Evolutionary conservation across 2,797 vertebrate genomes (phyloP).

Genomic region (Crocodylus rhombifer): DNA sequence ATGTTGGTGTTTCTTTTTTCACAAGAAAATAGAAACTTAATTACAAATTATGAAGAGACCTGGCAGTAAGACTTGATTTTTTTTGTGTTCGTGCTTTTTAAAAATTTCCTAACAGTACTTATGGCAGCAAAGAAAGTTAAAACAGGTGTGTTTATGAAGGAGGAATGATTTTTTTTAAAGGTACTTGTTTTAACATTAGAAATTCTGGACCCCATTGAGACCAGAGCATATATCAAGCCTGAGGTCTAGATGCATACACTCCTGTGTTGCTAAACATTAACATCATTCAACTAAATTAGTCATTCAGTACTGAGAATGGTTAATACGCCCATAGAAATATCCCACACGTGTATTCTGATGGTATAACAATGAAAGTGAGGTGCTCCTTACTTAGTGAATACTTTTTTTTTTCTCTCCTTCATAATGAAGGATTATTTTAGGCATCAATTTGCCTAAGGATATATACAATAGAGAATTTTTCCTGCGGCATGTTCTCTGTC

Average conservation of each 20-base stretch:
- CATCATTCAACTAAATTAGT: background rate
- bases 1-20: too few relatives aligned
- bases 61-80: too few relatives aligned
- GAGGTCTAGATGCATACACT: background rate
- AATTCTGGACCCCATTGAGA: too few relatives aligned
- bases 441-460: background rate
- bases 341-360: background rate
- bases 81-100: too few relatives aligned
- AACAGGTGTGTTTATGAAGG: too few relatives aligned
- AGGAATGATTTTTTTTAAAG: too few relatives aligned
- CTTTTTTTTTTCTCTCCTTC: background rate
- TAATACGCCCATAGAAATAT: background rate
- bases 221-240: background rate
- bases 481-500: background rate
- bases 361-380: background rate
- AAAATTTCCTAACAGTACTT: too few relatives aligned
- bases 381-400: background rate
- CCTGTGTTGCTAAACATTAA: background rate
- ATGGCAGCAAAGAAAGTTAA: too few relatives aligned
- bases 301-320: background rate
- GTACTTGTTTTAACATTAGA: too few relatives aligned
- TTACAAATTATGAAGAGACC: too few relatives aligned
- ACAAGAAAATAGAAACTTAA: too few relatives aligned
- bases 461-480: background rate
- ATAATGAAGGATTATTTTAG: background rate